A percentile compares a stretch with the other conserved stretches of the same genome.
Evolutionary conservation across 2,888 invertebrate species (phyloP).

Genomic region (Habroteleia sp.): DNA sequence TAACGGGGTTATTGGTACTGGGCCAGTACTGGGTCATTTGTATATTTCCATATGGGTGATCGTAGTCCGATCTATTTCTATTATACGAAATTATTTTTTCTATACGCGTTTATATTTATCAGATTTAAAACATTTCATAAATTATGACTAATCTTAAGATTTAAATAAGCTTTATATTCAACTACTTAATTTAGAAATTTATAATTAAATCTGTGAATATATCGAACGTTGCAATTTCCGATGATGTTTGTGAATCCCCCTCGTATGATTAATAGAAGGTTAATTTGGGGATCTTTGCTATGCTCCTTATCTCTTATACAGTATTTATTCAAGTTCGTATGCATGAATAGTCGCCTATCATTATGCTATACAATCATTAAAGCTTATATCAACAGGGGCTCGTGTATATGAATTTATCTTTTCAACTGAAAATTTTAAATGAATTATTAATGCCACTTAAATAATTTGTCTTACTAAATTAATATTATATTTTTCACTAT

Average conservation of each 20-base stretch:
- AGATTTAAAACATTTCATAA: no score
- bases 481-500: no score
- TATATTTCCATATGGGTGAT: no score
- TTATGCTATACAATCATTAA: conserved; percentile 74
- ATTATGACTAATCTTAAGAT: no score
- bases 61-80: no score
- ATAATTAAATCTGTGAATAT: no score
- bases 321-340: conserved; percentile 77
- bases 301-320: conserved; percentile 78
- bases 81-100: no score
- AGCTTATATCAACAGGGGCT: conserved; percentile 68
- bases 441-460: conserved; percentile 2
- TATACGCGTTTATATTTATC: no score
- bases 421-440: conserved; percentile 31
- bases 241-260: conserved; percentile 65
- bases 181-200: no score
- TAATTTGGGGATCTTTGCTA: conserved; percentile 75
- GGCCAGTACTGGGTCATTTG: no score
- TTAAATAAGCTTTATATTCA: no score
- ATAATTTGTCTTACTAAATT: neutral
- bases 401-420: conserved; percentile 71
- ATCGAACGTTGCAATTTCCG: conserved; percentile 67
- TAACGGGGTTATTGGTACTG: no score
- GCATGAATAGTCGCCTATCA: conserved; percentile 68
- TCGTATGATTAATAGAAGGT: conserved; percentile 77